phyloP scores from a whole-genome alignment of 2,888 invertebrate genomes.

The Drosophila planitibia region DNA sequence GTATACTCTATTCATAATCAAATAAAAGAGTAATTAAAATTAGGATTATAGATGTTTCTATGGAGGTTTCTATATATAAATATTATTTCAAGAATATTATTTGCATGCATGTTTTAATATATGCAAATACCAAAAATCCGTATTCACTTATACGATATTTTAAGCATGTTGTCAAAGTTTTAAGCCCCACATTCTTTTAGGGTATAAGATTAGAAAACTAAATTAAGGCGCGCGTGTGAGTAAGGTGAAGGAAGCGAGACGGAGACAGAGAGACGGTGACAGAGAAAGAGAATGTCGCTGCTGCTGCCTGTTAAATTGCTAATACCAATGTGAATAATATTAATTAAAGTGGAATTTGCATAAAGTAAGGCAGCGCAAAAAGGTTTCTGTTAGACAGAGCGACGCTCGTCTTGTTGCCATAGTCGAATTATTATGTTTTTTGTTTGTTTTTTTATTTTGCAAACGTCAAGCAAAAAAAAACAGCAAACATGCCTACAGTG shows the following conservation, averaged over 20 bases:
- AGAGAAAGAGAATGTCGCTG: slow-evolving; percentile 56
- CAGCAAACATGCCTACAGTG: neutral
- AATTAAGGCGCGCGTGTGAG: slow-evolving; percentile 70
- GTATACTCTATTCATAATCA: slow-evolving; percentile 37
- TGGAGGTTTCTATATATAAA: neutral
- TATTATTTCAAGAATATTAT: neutral
- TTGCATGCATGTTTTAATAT: neutral
- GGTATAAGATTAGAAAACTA: slow-evolving; percentile 65
- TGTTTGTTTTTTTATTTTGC: neutral
- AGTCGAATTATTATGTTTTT: neutral
- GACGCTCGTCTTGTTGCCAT: slow-evolving; percentile 51
- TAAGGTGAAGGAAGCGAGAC: slow-evolving; percentile 44
- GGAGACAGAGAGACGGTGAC: slow-evolving; percentile 18
- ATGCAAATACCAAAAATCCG: neutral
- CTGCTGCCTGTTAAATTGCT: slow-evolving; percentile 45
- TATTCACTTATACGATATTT: neutral
- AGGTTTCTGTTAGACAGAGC: slow-evolving; percentile 77
- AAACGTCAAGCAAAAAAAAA: neutral
- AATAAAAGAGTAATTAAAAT: neutral
- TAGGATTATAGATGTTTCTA: neutral
- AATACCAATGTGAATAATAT: slow-evolving; percentile 61
- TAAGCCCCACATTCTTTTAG: slow-evolving; percentile 19
- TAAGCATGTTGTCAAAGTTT: neutral
- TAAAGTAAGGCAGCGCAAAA: slow-evolving; percentile 65
- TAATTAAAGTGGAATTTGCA: slow-evolving; percentile 81